A percentile compares a stretch with the other conserved stretches of the same genome.
Evolutionary conservation across 2,888 invertebrate genomes (phyloP).

Genomic region (Tortricodes alternella): DNA sequence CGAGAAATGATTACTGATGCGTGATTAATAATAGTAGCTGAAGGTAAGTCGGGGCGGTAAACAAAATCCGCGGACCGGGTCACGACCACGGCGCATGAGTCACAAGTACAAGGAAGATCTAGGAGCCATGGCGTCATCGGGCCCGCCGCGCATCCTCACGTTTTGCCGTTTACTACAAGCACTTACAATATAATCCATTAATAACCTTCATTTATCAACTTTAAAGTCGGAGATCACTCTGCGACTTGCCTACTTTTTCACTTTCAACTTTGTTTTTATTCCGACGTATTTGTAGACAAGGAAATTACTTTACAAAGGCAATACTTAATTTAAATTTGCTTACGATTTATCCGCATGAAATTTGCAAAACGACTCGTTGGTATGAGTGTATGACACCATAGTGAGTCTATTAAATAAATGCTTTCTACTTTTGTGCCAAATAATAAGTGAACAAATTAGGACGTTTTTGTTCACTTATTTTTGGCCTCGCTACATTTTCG

Average conservation of each 20-base stretch:
- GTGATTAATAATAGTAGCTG: conserved; percentile 53
- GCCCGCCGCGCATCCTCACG: conserved; percentile 46
- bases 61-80: conserved; percentile 69
- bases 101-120: conserved; percentile 74
- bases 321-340: no score
- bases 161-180: conserved; percentile 45
- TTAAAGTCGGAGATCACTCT: conserved; percentile 37
- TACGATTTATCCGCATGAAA: no score
- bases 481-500: no score
- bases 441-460: no score
- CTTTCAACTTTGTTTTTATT: conserved; percentile 48
- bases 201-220: conserved; percentile 37
- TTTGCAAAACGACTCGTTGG: no score
- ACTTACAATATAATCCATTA: conserved; percentile 36
- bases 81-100: conserved; percentile 70
- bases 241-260: conserved; percentile 45
- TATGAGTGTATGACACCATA: no score
- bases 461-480: no score
- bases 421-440: no score
- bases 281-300: conserved; percentile 40
- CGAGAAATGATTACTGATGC: conserved; percentile 47
- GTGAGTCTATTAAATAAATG: no score
- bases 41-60: conserved; percentile 60
- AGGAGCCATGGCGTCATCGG: conserved; percentile 72
- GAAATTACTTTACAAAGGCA: not conserved